Conservation (phyloP, 1,140 invertebrate species). For the Acromyrmex charruanus region DNA sequence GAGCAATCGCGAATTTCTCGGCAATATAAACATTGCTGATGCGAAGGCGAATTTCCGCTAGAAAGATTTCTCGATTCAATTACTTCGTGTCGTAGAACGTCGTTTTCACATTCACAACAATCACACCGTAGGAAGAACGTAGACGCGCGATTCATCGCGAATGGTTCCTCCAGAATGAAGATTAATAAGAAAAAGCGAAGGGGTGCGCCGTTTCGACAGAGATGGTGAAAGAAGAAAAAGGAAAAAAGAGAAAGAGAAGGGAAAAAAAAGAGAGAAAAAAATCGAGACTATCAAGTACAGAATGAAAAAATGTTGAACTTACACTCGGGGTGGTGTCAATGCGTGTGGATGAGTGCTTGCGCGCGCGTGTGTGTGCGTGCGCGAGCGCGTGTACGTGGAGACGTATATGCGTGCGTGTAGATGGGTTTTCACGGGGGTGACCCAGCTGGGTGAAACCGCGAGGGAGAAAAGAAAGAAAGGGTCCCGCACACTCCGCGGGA, state of each 20-base stretch:
- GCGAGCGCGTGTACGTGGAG: not conserved
- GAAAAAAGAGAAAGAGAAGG: not conserved
- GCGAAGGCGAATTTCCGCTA: not conserved
- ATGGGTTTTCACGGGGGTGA: constrained; percentile 67
- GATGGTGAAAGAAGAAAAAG: not conserved
- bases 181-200: not conserved
- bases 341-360: constrained; percentile 30
- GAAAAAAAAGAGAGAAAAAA: not conserved
- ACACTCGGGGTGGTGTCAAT: constrained; percentile 76
- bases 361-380: not conserved
- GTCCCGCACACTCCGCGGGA: not conserved
- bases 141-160: not conserved
- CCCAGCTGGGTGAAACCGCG: constrained; percentile 69
- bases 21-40: not conserved
- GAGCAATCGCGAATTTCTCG: not conserved
- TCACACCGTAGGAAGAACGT: not conserved
- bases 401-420: constrained; percentile 15
- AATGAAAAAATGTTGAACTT: constrained; percentile 69
- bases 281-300: constrained; percentile 12
- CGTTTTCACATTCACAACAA: constrained; percentile 16
- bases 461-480: not conserved
- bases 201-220: not conserved
- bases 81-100: not conserved
- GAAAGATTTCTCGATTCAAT: not conserved
- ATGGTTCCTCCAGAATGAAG: not conserved